A percentile compares a stretch with the other conserved stretches of the same genome.
Evolutionary conservation across 2,888 invertebrate species (phyloP).

Genomic region (Drepanosiphum platanoidis): DNA sequence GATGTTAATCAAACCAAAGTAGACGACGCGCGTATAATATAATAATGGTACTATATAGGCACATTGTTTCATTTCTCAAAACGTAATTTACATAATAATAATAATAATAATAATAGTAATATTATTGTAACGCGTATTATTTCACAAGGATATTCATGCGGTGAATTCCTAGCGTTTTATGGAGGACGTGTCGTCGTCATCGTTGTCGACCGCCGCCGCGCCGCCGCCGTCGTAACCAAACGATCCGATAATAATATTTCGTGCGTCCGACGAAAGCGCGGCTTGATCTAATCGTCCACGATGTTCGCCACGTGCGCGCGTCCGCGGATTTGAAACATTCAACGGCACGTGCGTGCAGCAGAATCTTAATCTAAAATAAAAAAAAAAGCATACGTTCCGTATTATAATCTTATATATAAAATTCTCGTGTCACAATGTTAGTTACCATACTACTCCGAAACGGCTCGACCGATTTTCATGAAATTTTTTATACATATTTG

Average conservation of each 20-base stretch:
- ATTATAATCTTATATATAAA: no score
- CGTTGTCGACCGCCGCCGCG: no score
- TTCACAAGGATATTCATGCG: constrained; percentile 2
- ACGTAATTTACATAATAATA: constrained; percentile 14
- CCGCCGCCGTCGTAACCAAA: not conserved
- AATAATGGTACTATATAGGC: not conserved
- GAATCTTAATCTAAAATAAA: no score
- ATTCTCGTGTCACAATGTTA: no score
- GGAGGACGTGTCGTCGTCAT: not conserved
- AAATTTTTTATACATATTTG: no score
- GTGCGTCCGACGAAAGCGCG: not conserved
- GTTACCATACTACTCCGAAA: no score
- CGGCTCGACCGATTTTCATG: no score
- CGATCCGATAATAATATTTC: not conserved
- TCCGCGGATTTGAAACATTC: no score
- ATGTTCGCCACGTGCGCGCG: no score
- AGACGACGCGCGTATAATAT: not conserved
- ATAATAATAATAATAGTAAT: no score
- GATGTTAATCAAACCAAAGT: constrained; percentile 36
- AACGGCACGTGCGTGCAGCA: no score
- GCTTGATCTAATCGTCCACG: not conserved
- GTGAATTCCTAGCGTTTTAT: not conserved
- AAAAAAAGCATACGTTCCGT: no score
- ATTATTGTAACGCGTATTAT: not conserved
- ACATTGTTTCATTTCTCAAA: constrained; percentile 26